Conservation (phyloP, 2,888 invertebrate genomes). For the Exephanes ischioxanthus region DNA sequence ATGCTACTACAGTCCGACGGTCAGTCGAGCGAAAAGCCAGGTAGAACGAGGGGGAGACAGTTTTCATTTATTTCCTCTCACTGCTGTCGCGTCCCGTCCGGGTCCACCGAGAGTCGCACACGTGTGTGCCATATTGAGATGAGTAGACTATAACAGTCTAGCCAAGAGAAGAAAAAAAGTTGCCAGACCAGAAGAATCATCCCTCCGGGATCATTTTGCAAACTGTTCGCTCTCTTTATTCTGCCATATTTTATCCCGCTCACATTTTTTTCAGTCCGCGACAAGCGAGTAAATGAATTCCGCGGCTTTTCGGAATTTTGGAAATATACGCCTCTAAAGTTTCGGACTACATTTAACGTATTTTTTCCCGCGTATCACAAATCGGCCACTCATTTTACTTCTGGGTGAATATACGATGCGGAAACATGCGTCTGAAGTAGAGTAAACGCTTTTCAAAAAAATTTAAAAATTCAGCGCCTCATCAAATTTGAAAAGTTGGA, state of each 20-base stretch:
- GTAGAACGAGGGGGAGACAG: slow-evolving; percentile 46
- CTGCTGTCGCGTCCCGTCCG: slow-evolving; percentile 58
- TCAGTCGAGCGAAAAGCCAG: slow-evolving; percentile 28
- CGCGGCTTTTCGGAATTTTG: slow-evolving; percentile 36
- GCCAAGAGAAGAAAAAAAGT: slow-evolving; percentile 52
- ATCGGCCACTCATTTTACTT: no score
- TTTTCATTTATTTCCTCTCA: slow-evolving; percentile 70
- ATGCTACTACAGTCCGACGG: slow-evolving; percentile 38
- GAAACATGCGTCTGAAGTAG: no score
- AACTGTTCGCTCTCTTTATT: slow-evolving; percentile 63
- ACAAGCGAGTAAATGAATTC: slow-evolving; percentile 42
- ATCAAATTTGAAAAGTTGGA: no score
- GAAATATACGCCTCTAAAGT: neutral
- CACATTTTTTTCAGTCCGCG: slow-evolving; percentile 31
- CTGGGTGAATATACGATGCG: no score
- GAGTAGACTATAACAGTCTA: slow-evolving; percentile 38
- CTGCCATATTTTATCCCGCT: slow-evolving; percentile 37
- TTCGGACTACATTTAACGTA: neutral
- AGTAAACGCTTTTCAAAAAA: no score
- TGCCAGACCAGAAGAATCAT: slow-evolving; percentile 56
- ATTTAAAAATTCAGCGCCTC: no score
- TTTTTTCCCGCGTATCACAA: no score
- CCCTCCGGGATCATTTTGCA: slow-evolving; percentile 65
- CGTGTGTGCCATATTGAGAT: slow-evolving; percentile 70
- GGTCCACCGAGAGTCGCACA: slow-evolving; percentile 62